Evolutionary conservation across 2,888 invertebrate genomes (phyloP).

Genomic region (Disparrhopalites patrizii): DNA sequence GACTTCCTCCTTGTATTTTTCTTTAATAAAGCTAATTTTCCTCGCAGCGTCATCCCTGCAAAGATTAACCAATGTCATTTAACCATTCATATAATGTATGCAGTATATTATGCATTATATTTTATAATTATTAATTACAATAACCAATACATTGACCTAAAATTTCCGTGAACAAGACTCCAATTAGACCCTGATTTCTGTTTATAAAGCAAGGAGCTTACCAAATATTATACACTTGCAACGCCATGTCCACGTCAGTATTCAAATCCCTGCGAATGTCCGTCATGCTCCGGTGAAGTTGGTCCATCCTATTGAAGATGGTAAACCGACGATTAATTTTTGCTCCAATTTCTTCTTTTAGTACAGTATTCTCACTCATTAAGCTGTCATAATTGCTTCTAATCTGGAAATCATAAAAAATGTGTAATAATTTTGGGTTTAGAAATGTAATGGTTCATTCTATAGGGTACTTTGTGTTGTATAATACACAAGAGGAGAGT

Average conservation of each 20-base stretch:
- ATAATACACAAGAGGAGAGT: no score
- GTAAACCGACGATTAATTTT: constrained; percentile 15
- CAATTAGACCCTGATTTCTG: no score
- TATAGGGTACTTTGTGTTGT: no score
- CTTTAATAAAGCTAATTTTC: constrained; percentile 20
- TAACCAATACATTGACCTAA: no score
- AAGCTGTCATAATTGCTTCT: constrained; percentile 16
- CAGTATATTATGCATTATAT: no score
- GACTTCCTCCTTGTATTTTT: constrained; percentile 26
- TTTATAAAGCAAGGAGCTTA: no score
- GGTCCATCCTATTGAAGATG: constrained; percentile 16
- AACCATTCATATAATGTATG: no score
- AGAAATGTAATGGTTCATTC: no score
- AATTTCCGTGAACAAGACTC: no score
- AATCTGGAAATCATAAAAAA: constrained; percentile 12
- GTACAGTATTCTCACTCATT: constrained; percentile 13
- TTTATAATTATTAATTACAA: no score
- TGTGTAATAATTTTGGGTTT: no score
- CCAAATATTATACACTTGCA: constrained; percentile 21
- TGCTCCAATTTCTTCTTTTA: constrained; percentile 18
- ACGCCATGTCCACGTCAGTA: constrained; percentile 11
- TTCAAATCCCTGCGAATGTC: constrained; percentile 6
- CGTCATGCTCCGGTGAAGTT: constrained; percentile 5
- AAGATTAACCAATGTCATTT: no score
- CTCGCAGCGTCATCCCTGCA: constrained; percentile 21